Evolutionary conservation across 30 jellyfish, hydroid and myxozoan genomes (phyloP).

Genomic region (Cassiopea xamachana): DNA sequence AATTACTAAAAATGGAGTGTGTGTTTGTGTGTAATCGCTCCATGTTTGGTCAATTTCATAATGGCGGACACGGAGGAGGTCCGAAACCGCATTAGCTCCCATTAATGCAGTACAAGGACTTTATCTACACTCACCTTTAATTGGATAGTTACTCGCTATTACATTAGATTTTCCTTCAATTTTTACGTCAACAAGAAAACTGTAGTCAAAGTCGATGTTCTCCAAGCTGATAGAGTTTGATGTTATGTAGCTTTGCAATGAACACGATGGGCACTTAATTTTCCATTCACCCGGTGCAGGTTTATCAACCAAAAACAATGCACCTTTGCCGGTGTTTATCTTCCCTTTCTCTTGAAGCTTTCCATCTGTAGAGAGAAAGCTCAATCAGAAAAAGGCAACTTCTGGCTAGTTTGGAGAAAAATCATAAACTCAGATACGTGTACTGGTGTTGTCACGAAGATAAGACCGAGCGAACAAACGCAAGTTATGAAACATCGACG

Average conservation of each 20-base stretch:
- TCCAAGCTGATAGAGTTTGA: slow-evolving; percentile 51
- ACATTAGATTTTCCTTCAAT: slow-evolving; percentile 30
- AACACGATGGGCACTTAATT: slow-evolving; percentile 25
- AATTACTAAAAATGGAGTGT: too few species aligned
- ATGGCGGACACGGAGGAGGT: too few species aligned
- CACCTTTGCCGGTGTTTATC: slow-evolving; percentile 47
- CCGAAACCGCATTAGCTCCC: too few species aligned
- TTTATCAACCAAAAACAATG: slow-evolving; percentile 45
- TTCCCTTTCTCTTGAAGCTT: slow-evolving; percentile 32
- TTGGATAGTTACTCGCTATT: slow-evolving; percentile 41
- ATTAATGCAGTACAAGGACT: too few species aligned
- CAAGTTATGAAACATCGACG: too few species aligned
- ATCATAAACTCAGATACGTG: too few species aligned
- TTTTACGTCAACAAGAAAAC: slow-evolving; percentile 43
- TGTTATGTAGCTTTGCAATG: slow-evolving; percentile 22
- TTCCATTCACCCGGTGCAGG: slow-evolving; percentile 73
- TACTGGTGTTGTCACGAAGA: too few species aligned
- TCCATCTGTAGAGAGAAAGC: slow-evolving; percentile 25
- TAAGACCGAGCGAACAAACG: too few species aligned
- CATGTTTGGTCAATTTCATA: too few species aligned
- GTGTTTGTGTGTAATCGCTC: too few species aligned
- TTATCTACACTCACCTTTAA: background rate
- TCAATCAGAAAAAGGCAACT: background rate
- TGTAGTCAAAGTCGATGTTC: slow-evolving; percentile 66
- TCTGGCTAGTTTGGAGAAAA: too few species aligned